Conservation (phyloP, 1,140 invertebrate genomes). For the Drosophila simulans region DNA sequence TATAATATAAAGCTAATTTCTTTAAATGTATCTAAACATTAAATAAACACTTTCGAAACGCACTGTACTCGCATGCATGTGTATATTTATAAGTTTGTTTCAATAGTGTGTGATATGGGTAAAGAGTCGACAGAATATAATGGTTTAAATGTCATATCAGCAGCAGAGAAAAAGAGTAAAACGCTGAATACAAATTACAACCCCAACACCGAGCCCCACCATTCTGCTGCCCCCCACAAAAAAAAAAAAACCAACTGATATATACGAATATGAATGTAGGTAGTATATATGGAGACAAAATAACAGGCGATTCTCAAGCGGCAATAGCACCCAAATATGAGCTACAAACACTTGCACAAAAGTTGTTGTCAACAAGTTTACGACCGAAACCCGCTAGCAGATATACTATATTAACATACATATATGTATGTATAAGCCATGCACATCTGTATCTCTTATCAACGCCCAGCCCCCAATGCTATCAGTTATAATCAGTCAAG, state of each 20-base stretch:
- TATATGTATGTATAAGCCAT: too few species aligned
- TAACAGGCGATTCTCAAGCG: constrained; percentile 70
- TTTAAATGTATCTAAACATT: background rate
- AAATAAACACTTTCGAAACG: constrained; percentile 9
- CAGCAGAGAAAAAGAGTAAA: constrained; percentile 52
- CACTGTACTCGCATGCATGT: constrained; percentile 24
- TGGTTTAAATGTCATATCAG: constrained; percentile 81
- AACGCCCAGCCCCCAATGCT: constrained; percentile 3
- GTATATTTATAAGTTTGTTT: constrained; percentile 43
- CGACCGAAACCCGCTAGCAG: constrained; percentile 34
- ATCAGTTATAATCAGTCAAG: constrained; percentile 48
- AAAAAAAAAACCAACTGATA: constrained; percentile 12
- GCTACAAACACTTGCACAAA: constrained; percentile 41
- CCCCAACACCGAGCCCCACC: constrained; percentile 34
- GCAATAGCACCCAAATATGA: constrained; percentile 43
- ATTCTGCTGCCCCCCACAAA: constrained; percentile 29
- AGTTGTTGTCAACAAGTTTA: constrained; percentile 78
- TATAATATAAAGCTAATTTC: too few species aligned
- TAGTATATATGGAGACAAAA: constrained; percentile 56
- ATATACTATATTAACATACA: background rate
- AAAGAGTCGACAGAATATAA: constrained; percentile 57
- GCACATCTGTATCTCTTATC: constrained; percentile 8
- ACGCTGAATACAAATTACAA: constrained; percentile 78
- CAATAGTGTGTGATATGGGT: constrained; percentile 40
- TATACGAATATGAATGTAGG: constrained; percentile 7